Evolutionary conservation across 1,140 invertebrate species (phyloP), one percentile per base, ranked within the genome.

Genomic region (Choristoneura fumiferana): DNA sequence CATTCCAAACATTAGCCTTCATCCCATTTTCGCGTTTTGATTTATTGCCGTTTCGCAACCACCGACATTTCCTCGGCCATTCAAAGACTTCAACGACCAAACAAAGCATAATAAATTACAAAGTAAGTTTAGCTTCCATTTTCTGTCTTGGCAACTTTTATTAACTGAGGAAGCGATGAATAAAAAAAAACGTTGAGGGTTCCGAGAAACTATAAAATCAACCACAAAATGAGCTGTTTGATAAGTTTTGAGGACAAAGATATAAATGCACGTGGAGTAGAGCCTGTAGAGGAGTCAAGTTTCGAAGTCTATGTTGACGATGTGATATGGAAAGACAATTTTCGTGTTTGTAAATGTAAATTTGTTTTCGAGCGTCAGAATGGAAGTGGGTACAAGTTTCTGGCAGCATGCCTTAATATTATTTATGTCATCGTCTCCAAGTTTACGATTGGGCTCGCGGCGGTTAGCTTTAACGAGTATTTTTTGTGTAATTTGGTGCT

Each of bases 371-470:
- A 37, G 45, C 17, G 37, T 13, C 38, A 14, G 38, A 54, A 60
- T 39, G 15, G 57, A 58, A 58, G 3, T 33, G n/a, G n/a, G 34
- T 54, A 36, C 59, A 15, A 65, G 64, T 73, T 78, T 76, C 71
- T 77, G 67, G 71, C 67, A 70, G 57, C 62, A 57, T 65, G 63
- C 65, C 70, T 76, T 74, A 67, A 82, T 80, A 84, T 82, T 84
- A 84, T 84, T 84, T 84, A 84, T 81, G 79, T 81, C 81, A 73
- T 75, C 78, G 63, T 78, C 71, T 57, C 71, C 60, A 63, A 76
- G 45, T 84, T 84, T 75, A 83, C 75, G 81, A 81, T 75, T 71
- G 61, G 67, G 62, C 67, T 64, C 71, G 67, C 63, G 69, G 73
- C 71, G 73, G 18, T 54, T 14, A 67, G 76, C 78, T 76, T 79